Conservation (phyloP, 2,797 vertebrate genomes). For the Pipistrellus nathusii region DNA sequence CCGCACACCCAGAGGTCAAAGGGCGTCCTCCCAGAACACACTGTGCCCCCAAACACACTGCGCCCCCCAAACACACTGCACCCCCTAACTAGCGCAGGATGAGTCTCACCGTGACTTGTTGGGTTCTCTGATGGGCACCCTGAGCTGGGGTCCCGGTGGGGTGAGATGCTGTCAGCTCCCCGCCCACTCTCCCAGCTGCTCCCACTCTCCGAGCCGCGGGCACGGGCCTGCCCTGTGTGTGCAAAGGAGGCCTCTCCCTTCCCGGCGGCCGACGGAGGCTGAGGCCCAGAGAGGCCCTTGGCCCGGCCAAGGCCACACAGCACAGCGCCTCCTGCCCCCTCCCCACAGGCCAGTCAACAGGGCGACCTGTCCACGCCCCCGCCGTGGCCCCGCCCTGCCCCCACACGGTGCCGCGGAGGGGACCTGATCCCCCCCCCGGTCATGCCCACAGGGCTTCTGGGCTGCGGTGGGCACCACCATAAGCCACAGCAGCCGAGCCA, state of each 20-base stretch:
- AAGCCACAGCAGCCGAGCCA: conserved; percentile 60
- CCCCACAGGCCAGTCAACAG: too few species aligned
- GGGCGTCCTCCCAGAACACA: neutral
- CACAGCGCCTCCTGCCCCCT: neutral
- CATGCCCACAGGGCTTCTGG: conserved; percentile 55
- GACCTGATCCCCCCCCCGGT: conserved; percentile 34
- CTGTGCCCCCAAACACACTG: accelerated
- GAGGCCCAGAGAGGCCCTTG: neutral
- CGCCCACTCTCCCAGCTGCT: too few species aligned
- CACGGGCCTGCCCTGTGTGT: neutral
- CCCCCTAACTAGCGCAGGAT: accelerated
- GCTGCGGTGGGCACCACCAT: conserved; percentile 41
- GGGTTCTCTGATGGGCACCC: neutral
- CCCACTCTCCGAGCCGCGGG: too few species aligned
- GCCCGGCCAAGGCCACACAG: neutral
- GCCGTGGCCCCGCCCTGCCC: neutral
- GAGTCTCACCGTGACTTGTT: neutral
- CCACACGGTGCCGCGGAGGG: neutral
- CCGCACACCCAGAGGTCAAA: accelerated
- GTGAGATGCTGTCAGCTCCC: neutral
- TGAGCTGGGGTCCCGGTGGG: neutral
- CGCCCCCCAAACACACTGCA: too few species aligned
- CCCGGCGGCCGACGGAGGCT: accelerated
- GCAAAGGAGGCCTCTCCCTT: accelerated
- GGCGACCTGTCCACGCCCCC: neutral